Percentiles rank a stretch among this genome's conserved stretches.
phyloP scores from a whole-genome alignment of 2,888 invertebrate genomes.

The Rugalucina vietnamica region DNA sequence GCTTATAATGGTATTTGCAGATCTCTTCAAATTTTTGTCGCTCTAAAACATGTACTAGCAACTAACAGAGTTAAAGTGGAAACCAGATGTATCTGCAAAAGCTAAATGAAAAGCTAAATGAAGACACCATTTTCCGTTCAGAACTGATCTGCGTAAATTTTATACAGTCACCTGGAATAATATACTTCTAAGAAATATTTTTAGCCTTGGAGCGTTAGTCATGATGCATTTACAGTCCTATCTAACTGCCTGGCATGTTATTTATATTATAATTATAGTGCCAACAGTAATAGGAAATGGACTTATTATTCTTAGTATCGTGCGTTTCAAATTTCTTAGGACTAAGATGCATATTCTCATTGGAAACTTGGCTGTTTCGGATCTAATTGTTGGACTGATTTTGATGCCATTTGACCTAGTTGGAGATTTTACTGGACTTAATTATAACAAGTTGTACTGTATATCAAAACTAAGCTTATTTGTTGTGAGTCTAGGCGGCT shows the following conservation, averaged over 20 bases:
- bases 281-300: constrained; percentile 44
- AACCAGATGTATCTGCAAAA: too few relatives aligned
- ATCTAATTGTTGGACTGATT: constrained; percentile 32
- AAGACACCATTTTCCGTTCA: too few relatives aligned
- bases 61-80: too few relatives aligned
- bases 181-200: too few relatives aligned
- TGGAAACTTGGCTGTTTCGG: constrained; percentile 34
- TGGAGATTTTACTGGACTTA: constrained; percentile 20
- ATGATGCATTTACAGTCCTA: too few relatives aligned
- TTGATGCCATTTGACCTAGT: constrained; percentile 34
- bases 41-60: too few relatives aligned
- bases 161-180: too few relatives aligned
- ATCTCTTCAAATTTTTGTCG: too few relatives aligned
- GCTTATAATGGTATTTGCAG: too few relatives aligned
- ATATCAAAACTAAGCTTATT: constrained; percentile 37
- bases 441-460: constrained; percentile 33
- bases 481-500: constrained; percentile 33
- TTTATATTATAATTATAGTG: constrained; percentile 29
- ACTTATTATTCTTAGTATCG: constrained; percentile 37
- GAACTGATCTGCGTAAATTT: too few relatives aligned
- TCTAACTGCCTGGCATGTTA: constrained; percentile 27
- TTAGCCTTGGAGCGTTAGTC: too few relatives aligned
- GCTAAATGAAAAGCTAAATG: too few relatives aligned
- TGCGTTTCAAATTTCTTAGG: constrained; percentile 21
- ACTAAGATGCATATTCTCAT: constrained; percentile 45